Percentiles rank a stretch among this genome's conserved stretches.
Evolutionary conservation across 2,888 invertebrate genomes (phyloP).

Genomic region (Tetropium fuscum): DNA sequence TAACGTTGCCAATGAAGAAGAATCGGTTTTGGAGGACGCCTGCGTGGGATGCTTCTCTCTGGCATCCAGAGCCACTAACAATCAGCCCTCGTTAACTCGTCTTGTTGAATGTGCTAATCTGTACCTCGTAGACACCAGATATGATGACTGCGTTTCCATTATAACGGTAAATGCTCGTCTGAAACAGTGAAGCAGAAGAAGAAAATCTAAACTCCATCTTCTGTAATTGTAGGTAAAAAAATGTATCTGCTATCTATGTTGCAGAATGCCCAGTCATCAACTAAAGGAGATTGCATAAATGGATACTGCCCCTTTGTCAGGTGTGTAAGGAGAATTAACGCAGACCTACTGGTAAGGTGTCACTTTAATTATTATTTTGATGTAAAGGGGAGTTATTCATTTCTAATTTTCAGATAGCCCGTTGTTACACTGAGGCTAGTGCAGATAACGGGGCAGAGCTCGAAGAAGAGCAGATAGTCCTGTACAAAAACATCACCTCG

Average conservation of each 20-base stretch:
- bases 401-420: constrained; percentile 68
- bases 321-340: constrained; percentile 70
- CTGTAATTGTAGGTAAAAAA: constrained; percentile 4
- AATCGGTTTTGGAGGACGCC: constrained; percentile 66
- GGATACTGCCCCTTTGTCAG: constrained; percentile 74
- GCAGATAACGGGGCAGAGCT: constrained; percentile 67
- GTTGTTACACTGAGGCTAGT: constrained; percentile 69
- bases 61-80: constrained; percentile 60
- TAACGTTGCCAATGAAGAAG: constrained; percentile 71
- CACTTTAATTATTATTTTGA: neutral
- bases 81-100: constrained; percentile 69
- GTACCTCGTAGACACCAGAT: constrained; percentile 69
- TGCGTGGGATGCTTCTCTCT: constrained; percentile 73
- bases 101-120: constrained; percentile 69
- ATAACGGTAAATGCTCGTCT: constrained; percentile 64
- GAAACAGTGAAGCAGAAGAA: neutral
- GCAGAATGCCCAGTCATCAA: constrained; percentile 10
- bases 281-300: constrained; percentile 66
- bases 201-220: neutral
- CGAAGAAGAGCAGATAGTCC: constrained; percentile 68
- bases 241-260: constrained; percentile 39
- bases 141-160: constrained; percentile 68
- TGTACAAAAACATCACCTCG: constrained; percentile 74
- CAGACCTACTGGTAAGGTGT: constrained; percentile 68
- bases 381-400: constrained; percentile 12